These are phyloP conservation scores for Hoplostethus atlanticus DNA, from an alignment of 2,797 vertebrate species.

Conservation along the genomic window DNA sequence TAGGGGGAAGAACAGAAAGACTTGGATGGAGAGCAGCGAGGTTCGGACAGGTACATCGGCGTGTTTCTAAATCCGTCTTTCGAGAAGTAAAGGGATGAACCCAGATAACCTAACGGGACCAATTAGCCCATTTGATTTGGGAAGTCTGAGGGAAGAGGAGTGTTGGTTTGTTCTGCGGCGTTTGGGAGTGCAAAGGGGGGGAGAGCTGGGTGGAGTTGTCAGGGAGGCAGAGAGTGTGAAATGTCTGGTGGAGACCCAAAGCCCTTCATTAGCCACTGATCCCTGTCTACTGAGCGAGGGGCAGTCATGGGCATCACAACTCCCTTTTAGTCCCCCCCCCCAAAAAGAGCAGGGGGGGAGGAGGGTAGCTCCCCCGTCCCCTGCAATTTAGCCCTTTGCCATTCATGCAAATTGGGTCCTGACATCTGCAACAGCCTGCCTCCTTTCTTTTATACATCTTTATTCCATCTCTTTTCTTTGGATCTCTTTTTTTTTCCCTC, in stretches of 20 bases:
- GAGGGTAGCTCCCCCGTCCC: slow-evolving; percentile 76
- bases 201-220: slow-evolving; percentile 84
- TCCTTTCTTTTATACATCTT: slow-evolving; percentile 81
- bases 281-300: slow-evolving; percentile 83
- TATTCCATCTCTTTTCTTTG: slow-evolving; percentile 76
- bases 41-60: slow-evolving; percentile 19
- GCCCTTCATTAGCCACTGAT: slow-evolving; percentile 86
- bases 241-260: slow-evolving; percentile 80
- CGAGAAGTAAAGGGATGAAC: slow-evolving; percentile 79
- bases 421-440: slow-evolving; percentile 84
- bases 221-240: slow-evolving; percentile 85
- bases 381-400: slow-evolving; percentile 85
- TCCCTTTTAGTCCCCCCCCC: slow-evolving; percentile 67
- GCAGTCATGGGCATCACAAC: slow-evolving; percentile 81
- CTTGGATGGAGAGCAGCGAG: background rate
- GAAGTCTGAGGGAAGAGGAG: slow-evolving; percentile 75
- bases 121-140: slow-evolving; percentile 85
- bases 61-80: slow-evolving; percentile 59
- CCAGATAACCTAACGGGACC: slow-evolving; percentile 86
- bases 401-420: slow-evolving; percentile 86
- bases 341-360: slow-evolving; percentile 60
- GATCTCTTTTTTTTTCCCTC: slow-evolving; percentile 35
- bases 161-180: slow-evolving; percentile 48
- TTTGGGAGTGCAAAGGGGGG: slow-evolving; percentile 65
- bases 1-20: slow-evolving; percentile 36